Base-by-base conservation (phyloP, 2,113 vertebrate genomes). In the Turnix velox region DNA sequence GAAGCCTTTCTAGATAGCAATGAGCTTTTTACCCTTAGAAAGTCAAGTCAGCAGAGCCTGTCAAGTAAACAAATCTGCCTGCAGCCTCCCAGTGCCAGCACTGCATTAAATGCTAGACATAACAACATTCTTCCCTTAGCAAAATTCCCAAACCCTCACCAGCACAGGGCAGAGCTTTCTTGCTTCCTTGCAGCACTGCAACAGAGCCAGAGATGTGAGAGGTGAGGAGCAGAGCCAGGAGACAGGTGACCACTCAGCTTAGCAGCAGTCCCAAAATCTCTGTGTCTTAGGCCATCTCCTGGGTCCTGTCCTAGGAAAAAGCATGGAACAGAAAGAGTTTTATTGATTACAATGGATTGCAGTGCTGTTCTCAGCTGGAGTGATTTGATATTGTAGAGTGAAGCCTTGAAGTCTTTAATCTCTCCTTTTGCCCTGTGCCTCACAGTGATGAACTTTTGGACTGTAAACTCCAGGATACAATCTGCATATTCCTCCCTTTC, bases 51-150 rank as follows among this genome's bases (percentile, higher is more conserved):
- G 81, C 80, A 55, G 62, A 87, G 77, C 18, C 62, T 63, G 88
- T 72, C 76, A 84, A 87, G 91, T 84, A 93, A 96, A 96, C 80
- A 93, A 82, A 82, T 71, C 94, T 88, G 69, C 91, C 81, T 73
- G 69, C 74, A 95, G 91, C 24, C 66, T 73, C 22, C 42, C 0
- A 2, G 91, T 93, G 95, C 92, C 91, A 95, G 88, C 10, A 4
- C 84, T 15, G 81, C 66, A 89, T 91, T 95, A 95, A 92, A 91
- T 10, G 2, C 66, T 76, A 95, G 95, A 96, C 92, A 95, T 76
- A 94, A 95, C 91, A 96, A 94, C 91, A 93, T 96, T 92, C 87
- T 84, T 94, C 82, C 43, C 58, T 39, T 8, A 78, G 79, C 3
- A 1, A 74, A 77, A 74, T 74, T 79, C 88, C 57, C 74, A 2